Percentiles rank a stretch among this genome's conserved stretches.
Evolutionary conservation across 2,113 vertebrate genomes (phyloP).

Genomic region (Malurus alboscapulatus): DNA sequence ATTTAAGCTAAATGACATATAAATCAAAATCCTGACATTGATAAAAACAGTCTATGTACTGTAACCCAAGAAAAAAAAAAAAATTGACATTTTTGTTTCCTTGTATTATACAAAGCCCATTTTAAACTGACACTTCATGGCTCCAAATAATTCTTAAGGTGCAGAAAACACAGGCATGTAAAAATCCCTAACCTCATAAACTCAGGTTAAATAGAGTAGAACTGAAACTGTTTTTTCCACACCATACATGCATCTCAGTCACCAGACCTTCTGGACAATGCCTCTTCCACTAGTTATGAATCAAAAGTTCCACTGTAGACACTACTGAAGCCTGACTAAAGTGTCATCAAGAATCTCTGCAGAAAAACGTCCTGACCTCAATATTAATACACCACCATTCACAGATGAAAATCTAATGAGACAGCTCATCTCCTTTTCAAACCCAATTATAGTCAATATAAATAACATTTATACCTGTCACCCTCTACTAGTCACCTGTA

Average conservation of each 20-base stretch:
- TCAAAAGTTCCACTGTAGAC: background rate
- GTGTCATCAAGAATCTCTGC: background rate
- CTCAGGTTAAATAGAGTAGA: rapidly evolving
- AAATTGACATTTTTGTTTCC: background rate
- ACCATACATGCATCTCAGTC: rapidly evolving
- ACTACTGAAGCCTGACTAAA: background rate
- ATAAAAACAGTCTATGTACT: background rate
- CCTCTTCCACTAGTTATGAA: background rate
- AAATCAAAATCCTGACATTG: background rate
- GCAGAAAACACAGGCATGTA: background rate
- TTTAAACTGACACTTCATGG: background rate
- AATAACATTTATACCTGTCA: background rate
- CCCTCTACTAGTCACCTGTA: background rate
- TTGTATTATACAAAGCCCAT: background rate
- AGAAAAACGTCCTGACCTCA: background rate
- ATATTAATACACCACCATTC: background rate
- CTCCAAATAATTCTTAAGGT: background rate
- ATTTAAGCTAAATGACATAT: background rate
- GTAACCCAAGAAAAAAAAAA: background rate
- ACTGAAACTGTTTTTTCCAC: background rate
- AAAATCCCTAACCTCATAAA: background rate
- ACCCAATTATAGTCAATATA: background rate
- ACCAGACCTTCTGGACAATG: background rate
- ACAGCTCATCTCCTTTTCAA: background rate
- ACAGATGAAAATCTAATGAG: background rate